These are phyloP conservation scores for Cebus imitator DNA, from an alignment of 2,113 vertebrate genomes.

Conservation along the genomic window DNA sequence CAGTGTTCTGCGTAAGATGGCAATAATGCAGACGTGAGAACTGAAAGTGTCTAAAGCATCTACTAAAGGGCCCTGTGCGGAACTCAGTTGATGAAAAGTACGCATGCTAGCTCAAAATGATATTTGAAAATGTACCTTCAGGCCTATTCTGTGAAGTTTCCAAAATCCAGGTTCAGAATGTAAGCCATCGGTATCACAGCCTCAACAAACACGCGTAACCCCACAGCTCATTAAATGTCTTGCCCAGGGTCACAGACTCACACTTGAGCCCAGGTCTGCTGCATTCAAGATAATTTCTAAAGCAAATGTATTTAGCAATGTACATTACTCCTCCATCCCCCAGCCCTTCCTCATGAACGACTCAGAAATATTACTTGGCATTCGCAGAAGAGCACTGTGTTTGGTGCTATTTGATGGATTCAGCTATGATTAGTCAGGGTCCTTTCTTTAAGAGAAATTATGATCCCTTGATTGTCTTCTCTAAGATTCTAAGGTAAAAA, in stretches of 20 bases:
- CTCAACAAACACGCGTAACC: background rate
- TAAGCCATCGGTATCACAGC: background rate
- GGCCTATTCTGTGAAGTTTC: background rate
- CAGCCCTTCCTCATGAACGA: background rate
- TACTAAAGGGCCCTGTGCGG: background rate
- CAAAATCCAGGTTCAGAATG: background rate
- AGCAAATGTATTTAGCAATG: background rate
- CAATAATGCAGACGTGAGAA: background rate
- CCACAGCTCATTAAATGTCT: background rate
- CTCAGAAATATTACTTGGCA: background rate
- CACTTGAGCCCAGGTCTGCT: background rate
- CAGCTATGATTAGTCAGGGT: background rate
- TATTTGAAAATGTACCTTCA: background rate
- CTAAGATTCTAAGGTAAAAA: background rate
- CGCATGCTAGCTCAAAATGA: fast-evolving
- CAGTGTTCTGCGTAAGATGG: background rate
- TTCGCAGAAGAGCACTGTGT: background rate
- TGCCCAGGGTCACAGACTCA: background rate
- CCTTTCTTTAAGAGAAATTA: constrained; percentile 6
- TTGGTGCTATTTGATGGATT: background rate
- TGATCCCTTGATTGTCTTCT: background rate
- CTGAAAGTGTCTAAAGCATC: background rate
- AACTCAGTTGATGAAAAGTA: background rate
- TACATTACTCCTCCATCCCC: background rate
- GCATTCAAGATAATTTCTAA: background rate